A percentile compares a stretch with the other conserved stretches of the same genome.
Conservation (phyloP, 2,797 vertebrate genomes). For the Gephyroberyx darwinii region DNA sequence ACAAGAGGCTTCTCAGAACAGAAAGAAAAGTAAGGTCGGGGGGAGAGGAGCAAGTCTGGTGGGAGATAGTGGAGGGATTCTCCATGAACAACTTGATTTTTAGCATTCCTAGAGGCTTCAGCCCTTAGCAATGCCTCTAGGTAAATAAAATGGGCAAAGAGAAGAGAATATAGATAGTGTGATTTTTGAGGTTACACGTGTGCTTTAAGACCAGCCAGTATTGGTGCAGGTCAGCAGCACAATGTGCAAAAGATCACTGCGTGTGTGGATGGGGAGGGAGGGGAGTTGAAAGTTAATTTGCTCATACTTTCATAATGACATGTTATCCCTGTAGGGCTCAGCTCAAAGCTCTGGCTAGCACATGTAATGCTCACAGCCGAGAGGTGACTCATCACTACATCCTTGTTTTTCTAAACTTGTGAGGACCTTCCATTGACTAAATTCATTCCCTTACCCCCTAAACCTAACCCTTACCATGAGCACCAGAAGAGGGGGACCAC, state of each 20-base stretch:
- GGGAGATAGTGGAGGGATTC: slow-evolving; percentile 35
- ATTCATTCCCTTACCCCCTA: slow-evolving; percentile 24
- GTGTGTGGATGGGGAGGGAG: slow-evolving; percentile 28
- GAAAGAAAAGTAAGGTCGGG: slow-evolving; percentile 39
- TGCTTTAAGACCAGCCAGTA: neutral
- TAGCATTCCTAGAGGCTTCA: slow-evolving; percentile 34
- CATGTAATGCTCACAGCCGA: slow-evolving; percentile 68
- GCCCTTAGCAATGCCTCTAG: slow-evolving; percentile 40
- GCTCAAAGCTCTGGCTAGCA: slow-evolving; percentile 62
- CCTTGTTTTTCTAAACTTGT: slow-evolving; percentile 1
- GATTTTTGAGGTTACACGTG: slow-evolving; percentile 14
- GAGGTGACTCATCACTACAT: slow-evolving; percentile 50
- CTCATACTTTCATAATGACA: slow-evolving; percentile 73
- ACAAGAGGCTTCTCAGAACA: slow-evolving; percentile 18
- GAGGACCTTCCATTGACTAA: slow-evolving; percentile 32
- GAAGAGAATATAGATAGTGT: slow-evolving; percentile 26
- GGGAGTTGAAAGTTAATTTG: slow-evolving; percentile 66
- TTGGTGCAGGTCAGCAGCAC: slow-evolving; percentile 25
- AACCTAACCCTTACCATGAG: too few species aligned
- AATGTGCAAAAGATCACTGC: slow-evolving; percentile 48
- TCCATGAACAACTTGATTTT: slow-evolving; percentile 24
- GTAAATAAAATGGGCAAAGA: slow-evolving; percentile 17
- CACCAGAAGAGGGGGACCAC: too few species aligned
- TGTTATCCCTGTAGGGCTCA: slow-evolving; percentile 65
- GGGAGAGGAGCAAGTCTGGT: slow-evolving; percentile 12